Conservation (phyloP, 2,888 invertebrate species). For the Caenorhabditis wallacei region DNA sequence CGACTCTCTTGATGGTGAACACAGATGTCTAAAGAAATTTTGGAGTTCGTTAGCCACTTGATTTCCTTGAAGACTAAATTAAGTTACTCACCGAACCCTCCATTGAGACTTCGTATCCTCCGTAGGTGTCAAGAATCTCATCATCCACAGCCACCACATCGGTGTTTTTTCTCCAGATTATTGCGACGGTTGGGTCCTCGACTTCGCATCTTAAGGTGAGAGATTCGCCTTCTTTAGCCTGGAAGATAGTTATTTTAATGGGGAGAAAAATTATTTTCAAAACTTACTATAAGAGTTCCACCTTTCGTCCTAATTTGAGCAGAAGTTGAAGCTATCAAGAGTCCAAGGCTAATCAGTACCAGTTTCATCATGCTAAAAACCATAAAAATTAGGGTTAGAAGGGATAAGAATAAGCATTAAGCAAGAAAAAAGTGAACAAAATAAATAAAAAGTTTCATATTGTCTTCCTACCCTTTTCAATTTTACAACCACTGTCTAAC, state of each 20-base stretch:
- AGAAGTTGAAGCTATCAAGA: constrained; percentile 11
- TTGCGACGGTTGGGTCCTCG: constrained; percentile 15
- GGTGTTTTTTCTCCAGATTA: constrained; percentile 61
- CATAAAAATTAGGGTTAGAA: neutral
- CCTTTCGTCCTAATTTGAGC: constrained; percentile 61
- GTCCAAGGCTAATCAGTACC: constrained; percentile 36
- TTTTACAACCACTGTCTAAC: constrained; percentile 13
- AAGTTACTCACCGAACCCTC: constrained; percentile 40
- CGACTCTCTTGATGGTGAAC: constrained; percentile 72
- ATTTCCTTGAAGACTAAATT: neutral
- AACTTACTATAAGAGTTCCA: constrained; percentile 53
- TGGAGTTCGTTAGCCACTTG: constrained; percentile 12
- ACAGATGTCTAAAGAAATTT: constrained; percentile 71
- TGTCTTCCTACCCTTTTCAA: constrained; percentile 9
- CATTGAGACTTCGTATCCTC: constrained; percentile 53
- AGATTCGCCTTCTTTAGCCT: constrained; percentile 61
- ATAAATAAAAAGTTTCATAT: constrained; percentile 1
- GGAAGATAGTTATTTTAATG: neutral
- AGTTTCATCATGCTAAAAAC: constrained; percentile 44
- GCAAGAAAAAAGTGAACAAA: neutral
- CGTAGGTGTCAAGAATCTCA: constrained; percentile 52
- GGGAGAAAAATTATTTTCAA: neutral
- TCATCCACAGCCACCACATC: constrained; percentile 63
- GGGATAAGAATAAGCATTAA: neutral
- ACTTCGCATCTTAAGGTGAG: constrained; percentile 48